Conservation (phyloP, 92 coral and sea anemone genomes). For the Pocillopora grandis region DNA sequence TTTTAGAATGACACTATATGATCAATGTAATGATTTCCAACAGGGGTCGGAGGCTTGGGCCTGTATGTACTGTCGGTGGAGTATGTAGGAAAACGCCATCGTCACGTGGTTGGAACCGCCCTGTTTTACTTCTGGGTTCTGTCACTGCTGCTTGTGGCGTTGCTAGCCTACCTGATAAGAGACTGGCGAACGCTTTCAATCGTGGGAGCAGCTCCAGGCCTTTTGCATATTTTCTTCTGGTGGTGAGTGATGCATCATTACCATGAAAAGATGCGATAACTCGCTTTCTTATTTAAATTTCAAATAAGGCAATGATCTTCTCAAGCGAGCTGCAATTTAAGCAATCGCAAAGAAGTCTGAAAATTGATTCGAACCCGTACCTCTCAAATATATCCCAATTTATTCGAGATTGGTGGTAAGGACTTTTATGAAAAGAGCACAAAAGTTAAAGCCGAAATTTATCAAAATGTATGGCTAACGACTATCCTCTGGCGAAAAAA, state of each 20-base stretch:
- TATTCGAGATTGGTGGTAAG: no score
- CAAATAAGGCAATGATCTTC: no score
- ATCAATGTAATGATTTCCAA: neutral
- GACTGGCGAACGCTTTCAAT: constrained; percentile 60
- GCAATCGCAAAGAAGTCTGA: no score
- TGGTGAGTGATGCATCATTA: constrained; percentile 33
- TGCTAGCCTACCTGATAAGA: constrained; percentile 42
- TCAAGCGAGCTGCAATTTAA: no score
- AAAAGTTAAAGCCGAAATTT: no score
- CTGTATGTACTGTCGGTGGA: constrained; percentile 42
- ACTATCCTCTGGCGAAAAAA: no score
- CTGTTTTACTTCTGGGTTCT: constrained; percentile 35
- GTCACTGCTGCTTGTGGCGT: constrained; percentile 39
- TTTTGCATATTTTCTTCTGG: constrained; percentile 52
- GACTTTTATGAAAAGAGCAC: no score
- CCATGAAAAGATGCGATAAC: neutral
- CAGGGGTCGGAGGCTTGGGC: constrained; percentile 38
- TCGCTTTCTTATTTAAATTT: no score
- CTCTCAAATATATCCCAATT: no score
- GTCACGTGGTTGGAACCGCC: constrained; percentile 41
- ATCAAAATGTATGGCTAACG: no score
- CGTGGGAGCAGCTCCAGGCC: constrained; percentile 51
- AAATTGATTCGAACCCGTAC: no score
- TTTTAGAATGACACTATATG: neutral
- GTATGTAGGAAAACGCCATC: constrained; percentile 51